A percentile compares a stretch with the other conserved stretches of the same genome.
Evolutionary conservation across 92 coral and sea anemone species (phyloP).

Genomic region (Montipora capitata): DNA sequence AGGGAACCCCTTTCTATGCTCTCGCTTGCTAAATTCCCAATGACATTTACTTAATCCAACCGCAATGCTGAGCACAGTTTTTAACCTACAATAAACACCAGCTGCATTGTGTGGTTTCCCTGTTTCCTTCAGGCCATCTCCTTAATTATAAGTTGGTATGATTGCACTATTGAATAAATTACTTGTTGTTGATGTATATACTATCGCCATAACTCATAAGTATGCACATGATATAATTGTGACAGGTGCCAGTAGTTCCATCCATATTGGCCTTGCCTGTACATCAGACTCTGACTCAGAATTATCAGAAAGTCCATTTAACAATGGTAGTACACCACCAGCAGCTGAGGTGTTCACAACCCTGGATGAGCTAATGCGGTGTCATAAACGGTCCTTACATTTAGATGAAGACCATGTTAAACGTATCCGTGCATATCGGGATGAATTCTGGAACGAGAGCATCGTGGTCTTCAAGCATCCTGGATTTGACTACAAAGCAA

Average conservation of each 20-base stretch:
- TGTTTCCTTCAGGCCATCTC: too few relatives aligned
- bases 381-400: slow-evolving; percentile 30
- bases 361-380: slow-evolving; percentile 51
- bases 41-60: too few relatives aligned
- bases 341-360: slow-evolving; percentile 50
- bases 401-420: slow-evolving; percentile 59
- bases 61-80: too few relatives aligned
- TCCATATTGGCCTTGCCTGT: slow-evolving; percentile 17
- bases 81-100: too few relatives aligned
- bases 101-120: too few relatives aligned
- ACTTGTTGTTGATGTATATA: not conserved
- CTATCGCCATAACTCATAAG: not conserved
- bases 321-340: slow-evolving; percentile 23
- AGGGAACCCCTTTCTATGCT: too few relatives aligned
- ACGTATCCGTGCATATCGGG: slow-evolving; percentile 33
- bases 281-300: slow-evolving; percentile 42
- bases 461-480: slow-evolving; percentile 48
- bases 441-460: slow-evolving; percentile 59
- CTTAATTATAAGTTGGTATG: not conserved
- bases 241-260: slow-evolving; percentile 12
- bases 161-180: not conserved
- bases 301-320: slow-evolving; percentile 51
- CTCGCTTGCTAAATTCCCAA: too few relatives aligned
- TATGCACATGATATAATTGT: slow-evolving; percentile 6
- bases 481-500: slow-evolving; percentile 39